phyloP scores from a whole-genome alignment of 2,797 vertebrate species.

The Rhyacichthys aspro region DNA sequence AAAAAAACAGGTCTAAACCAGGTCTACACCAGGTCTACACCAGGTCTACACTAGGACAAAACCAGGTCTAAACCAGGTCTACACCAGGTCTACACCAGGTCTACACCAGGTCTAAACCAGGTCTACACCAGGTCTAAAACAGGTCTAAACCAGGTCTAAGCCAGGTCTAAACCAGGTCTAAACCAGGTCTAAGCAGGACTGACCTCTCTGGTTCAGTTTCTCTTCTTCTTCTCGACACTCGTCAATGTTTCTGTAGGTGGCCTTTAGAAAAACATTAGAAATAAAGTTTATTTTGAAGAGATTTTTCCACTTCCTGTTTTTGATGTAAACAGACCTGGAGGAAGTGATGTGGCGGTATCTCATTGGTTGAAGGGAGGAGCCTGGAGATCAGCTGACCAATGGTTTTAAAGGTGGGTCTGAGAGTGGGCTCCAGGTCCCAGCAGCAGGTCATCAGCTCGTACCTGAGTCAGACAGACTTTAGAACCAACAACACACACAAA shows the following conservation, averaged over 20 bases:
- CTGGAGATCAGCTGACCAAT: conserved; percentile 84
- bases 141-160: background rate
- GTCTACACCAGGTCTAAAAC: background rate
- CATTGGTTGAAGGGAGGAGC: conserved; percentile 70
- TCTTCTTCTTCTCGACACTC: conserved; percentile 47
- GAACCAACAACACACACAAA: background rate
- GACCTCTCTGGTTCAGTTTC: background rate
- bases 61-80: background rate
- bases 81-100: fast-evolving
- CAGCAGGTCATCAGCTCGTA: conserved; percentile 91
- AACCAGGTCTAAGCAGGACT: background rate
- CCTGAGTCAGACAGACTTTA: conserved; percentile 63
- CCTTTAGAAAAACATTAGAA: conserved; percentile 7
- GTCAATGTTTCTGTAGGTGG: conserved; percentile 51
- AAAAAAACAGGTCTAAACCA: background rate
- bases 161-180: background rate
- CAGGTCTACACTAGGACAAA: background rate
- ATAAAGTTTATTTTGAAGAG: background rate
- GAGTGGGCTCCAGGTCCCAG: conserved; percentile 90
- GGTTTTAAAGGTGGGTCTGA: conserved; percentile 87
- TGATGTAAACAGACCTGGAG: conserved; percentile 68
- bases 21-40: background rate
- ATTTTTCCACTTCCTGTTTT: too few relatives aligned
- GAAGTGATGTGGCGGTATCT: conserved; percentile 28
- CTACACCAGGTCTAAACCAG: background rate